Conservation (phyloP, 2,888 invertebrate species). For the Galerucella nymphaeae region DNA sequence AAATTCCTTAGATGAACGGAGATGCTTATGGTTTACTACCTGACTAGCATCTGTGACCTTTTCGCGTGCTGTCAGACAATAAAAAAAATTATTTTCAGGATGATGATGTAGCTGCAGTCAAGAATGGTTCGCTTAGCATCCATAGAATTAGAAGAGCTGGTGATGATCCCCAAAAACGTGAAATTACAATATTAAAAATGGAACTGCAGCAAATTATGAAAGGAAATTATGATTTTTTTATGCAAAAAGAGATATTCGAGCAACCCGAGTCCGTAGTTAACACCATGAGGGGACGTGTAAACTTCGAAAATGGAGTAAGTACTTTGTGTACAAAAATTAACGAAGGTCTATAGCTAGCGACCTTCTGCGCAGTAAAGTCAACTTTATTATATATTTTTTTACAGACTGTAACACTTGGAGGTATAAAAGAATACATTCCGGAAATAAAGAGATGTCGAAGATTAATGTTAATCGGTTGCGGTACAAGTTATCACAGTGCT, state of each 20-base stretch:
- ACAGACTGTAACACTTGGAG: constrained; percentile 89
- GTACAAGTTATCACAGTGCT: constrained; percentile 98
- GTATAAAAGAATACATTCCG: constrained; percentile 98
- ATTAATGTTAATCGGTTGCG: constrained; percentile 97
- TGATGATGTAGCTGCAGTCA: constrained; percentile 95
- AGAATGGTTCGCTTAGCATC: constrained; percentile 93
- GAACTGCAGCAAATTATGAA: constrained; percentile 99
- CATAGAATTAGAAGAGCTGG: constrained; percentile 87
- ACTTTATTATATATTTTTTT: constrained; percentile 40
- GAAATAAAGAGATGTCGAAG: constrained; percentile 97
- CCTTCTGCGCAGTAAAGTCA: too few species aligned
- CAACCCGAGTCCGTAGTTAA: constrained; percentile 99
- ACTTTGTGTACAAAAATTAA: not conserved
- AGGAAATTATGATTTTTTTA: constrained; percentile 97
- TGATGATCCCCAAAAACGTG: constrained; percentile 88
- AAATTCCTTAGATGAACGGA: too few species aligned
- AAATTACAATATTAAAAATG: constrained; percentile 96
- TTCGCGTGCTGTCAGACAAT: too few species aligned
- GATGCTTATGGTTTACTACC: too few species aligned
- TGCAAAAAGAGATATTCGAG: constrained; percentile 99
- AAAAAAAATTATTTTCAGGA: too few species aligned
- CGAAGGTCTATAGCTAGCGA: not conserved
- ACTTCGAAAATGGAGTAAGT: constrained; percentile 79
- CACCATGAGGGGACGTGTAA: constrained; percentile 98
- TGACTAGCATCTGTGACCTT: too few species aligned